Conservation (phyloP, 2,113 vertebrate species). For the Gallinago paraguaiae region DNA sequence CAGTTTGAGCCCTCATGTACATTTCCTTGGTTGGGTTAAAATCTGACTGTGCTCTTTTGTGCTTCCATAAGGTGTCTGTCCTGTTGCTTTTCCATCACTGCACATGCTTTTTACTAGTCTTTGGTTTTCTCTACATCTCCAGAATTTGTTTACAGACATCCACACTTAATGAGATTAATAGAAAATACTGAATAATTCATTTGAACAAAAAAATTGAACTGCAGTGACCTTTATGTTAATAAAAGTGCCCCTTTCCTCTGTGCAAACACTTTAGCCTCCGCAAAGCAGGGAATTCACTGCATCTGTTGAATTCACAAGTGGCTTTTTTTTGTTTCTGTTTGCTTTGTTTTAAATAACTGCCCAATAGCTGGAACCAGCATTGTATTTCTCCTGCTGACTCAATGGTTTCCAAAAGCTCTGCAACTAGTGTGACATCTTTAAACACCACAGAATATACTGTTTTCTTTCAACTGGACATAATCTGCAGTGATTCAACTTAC, state of each 20-base stretch:
- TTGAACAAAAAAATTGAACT: slow-evolving; percentile 7
- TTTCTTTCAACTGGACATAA: slow-evolving; percentile 47
- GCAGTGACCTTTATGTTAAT: slow-evolving; percentile 54
- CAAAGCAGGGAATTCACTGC: slow-evolving; percentile 52
- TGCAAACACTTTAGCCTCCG: slow-evolving; percentile 37
- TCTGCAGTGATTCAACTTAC: slow-evolving; percentile 14
- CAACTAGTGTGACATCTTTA: slow-evolving; percentile 43
- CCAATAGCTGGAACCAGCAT: slow-evolving; percentile 51
- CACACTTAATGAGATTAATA: slow-evolving; percentile 14
- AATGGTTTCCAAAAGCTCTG: slow-evolving; percentile 54
- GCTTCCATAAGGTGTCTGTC: neutral
- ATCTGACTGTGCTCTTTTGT: neutral
- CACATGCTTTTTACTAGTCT: neutral
- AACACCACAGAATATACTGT: slow-evolving; percentile 34
- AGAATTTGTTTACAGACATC: slow-evolving; percentile 23
- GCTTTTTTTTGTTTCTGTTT: slow-evolving; percentile 30
- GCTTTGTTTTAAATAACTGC: slow-evolving; percentile 62
- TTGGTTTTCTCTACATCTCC: neutral
- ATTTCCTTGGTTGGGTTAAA: neutral
- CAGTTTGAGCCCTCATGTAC: neutral
- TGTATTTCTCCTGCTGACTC: slow-evolving; percentile 65
- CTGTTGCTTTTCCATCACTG: neutral
- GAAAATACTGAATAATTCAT: slow-evolving; percentile 57
- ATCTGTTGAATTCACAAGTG: slow-evolving; percentile 63
- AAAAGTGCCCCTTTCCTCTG: slow-evolving; percentile 36